phyloP scores from a whole-genome alignment of 2,113 vertebrate species.

The Phyllostomus hastatus region DNA sequence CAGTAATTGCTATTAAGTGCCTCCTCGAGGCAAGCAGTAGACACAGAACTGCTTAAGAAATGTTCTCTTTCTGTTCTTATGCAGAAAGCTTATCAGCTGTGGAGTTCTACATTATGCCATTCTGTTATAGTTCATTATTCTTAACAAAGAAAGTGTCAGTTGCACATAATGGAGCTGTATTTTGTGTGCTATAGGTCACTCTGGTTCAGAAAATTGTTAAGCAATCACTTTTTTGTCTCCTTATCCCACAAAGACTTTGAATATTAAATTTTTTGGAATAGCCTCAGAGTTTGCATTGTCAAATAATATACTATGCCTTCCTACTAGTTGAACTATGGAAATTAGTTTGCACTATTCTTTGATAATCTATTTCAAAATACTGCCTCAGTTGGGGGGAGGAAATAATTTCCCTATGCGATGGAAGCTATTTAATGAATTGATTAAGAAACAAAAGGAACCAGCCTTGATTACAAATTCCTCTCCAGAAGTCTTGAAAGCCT shows the following conservation, averaged over 20 bases:
- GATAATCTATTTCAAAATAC: conserved; percentile 59
- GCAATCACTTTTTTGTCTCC: conserved; percentile 21
- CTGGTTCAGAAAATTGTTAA: conserved; percentile 55
- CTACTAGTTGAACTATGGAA: conserved; percentile 55
- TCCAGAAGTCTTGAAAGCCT: neutral
- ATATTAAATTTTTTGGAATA: conserved; percentile 46
- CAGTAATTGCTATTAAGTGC: conserved; percentile 39
- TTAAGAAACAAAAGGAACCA: conserved; percentile 1
- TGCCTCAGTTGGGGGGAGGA: conserved; percentile 8
- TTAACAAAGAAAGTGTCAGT: conserved; percentile 61
- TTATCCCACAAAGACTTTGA: conserved; percentile 27
- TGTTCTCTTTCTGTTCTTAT: conserved; percentile 35
- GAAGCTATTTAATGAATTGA: conserved; percentile 22
- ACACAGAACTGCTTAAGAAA: conserved; percentile 35
- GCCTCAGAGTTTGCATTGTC: conserved; percentile 59
- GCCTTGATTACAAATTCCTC: conserved; percentile 39
- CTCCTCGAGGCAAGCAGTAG: conserved; percentile 12
- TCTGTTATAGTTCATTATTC: conserved; percentile 58
- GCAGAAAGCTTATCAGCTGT: conserved; percentile 21
- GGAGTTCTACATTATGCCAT: neutral
- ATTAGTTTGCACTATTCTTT: conserved; percentile 52
- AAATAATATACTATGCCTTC: conserved; percentile 68
- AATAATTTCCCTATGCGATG: neutral
- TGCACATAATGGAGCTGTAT: conserved; percentile 31
- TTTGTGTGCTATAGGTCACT: conserved; percentile 52